Conservation (phyloP, 2,888 invertebrate species). For the Nyleta sp. region DNA sequence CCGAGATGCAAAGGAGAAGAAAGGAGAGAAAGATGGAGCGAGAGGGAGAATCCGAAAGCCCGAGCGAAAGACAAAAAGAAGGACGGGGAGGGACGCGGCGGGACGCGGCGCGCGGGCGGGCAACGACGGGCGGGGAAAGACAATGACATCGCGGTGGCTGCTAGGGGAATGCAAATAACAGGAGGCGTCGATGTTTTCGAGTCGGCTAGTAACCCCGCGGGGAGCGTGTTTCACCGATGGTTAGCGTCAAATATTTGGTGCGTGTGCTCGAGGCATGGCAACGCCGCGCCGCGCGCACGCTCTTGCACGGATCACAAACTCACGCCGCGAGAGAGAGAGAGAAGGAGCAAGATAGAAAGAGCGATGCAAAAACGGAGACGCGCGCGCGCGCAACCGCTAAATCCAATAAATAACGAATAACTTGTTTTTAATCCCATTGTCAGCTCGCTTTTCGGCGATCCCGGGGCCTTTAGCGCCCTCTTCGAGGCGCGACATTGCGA, state of each 20-base stretch:
- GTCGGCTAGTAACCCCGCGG: constrained; percentile 78
- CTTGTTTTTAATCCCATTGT: constrained; percentile 43
- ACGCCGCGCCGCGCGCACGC: constrained; percentile 72
- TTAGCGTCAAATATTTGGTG: constrained; percentile 82
- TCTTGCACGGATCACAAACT: constrained; percentile 47
- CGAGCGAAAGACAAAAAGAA: no score
- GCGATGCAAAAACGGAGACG: constrained; percentile 38
- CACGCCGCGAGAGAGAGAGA: constrained; percentile 6
- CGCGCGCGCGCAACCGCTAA: constrained; percentile 21
- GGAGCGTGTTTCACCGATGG: constrained; percentile 80
- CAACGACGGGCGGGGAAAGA: constrained; percentile 59
- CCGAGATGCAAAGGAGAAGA: constrained; percentile 50
- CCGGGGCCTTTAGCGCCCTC: neutral
- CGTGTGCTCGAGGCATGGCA: constrained; percentile 78
- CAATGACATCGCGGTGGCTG: constrained; percentile 72
- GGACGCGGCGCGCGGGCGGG: constrained; percentile 24
- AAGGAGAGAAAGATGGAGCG: constrained; percentile 43
- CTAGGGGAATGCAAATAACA: constrained; percentile 80
- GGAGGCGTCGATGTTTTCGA: constrained; percentile 80
- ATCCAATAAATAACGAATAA: constrained; percentile 51
- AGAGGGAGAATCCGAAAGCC: constrained; percentile 31
- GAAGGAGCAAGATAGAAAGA: neutral
- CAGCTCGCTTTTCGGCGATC: constrained; percentile 18
- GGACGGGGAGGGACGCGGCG: constrained; percentile 48
- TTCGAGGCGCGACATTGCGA: no score